Percentiles rank a stretch among this genome's conserved stretches.
Evolutionary conservation across 1,140 invertebrate species (phyloP).

Genomic region (Anastatus disparis): DNA sequence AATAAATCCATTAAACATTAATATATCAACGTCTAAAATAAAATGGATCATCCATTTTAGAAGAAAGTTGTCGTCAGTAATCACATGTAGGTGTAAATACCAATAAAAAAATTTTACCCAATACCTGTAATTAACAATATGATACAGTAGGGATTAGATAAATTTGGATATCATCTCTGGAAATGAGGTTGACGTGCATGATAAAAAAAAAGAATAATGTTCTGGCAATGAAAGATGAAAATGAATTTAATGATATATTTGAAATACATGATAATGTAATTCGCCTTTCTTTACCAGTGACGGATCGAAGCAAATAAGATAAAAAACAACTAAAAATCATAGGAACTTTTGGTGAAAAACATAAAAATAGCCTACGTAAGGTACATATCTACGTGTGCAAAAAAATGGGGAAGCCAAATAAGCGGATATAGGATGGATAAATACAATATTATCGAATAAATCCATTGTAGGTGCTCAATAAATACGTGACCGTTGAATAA

Average conservation of each 20-base stretch:
- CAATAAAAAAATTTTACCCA: not conserved
- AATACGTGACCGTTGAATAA: conserved; percentile 30
- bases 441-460: not conserved
- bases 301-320: not conserved
- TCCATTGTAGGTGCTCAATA: conserved; percentile 18
- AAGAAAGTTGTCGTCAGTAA: not conserved
- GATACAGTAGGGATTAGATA: not conserved
- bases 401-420: conserved; percentile 4
- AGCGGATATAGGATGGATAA: not conserved
- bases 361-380: not conserved
- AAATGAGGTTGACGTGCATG: not conserved
- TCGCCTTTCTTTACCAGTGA: conserved; percentile 29
- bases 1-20: not conserved
- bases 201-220: no score
- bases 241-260: not conserved
- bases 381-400: not conserved
- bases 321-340: conserved; percentile 2
- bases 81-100: not conserved
- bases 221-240: conserved; percentile 35
- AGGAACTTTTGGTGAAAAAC: not conserved
- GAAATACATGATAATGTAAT: not conserved
- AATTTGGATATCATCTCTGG: conserved; percentile 8
- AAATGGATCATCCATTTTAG: not conserved
- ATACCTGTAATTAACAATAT: not conserved
- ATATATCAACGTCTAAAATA: not conserved